phyloP scores from a whole-genome alignment of 2,113 vertebrate genomes.

The Sinocyclocheilus maitianheensis region DNA sequence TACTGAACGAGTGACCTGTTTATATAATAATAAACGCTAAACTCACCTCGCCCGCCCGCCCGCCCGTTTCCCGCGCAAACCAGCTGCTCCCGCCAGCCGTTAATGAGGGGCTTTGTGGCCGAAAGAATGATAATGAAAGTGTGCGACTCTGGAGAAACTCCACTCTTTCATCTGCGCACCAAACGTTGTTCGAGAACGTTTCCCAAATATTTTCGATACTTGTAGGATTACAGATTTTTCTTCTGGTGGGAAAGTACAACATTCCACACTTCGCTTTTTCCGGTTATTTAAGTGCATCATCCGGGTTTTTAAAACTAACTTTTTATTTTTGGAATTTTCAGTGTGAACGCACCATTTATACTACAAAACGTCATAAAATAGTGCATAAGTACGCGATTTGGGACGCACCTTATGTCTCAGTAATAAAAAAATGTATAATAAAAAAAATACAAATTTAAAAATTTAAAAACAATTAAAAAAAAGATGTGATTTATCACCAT shows the following conservation, averaged over 20 bases:
- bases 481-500: not conserved
- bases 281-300: too few species aligned
- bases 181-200: not conserved
- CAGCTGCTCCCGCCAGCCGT: slow-evolving; percentile 26
- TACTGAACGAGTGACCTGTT: too few species aligned
- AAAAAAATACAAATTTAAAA: too few species aligned
- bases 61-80: too few species aligned
- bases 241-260: not conserved
- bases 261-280: too few species aligned
- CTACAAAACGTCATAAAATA: too few species aligned
- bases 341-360: too few species aligned
- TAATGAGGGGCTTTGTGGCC: slow-evolving; percentile 71
- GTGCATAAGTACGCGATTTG: too few species aligned
- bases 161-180: not conserved
- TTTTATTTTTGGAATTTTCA: too few species aligned
- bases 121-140: slow-evolving; percentile 75
- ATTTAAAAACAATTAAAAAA: not conserved
- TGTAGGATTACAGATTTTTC: not conserved
- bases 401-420: too few species aligned
- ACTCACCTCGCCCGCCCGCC: not conserved
- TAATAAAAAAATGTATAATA: too few species aligned
- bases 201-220: not conserved
- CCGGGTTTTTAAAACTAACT: too few species aligned
- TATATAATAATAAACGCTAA: not conserved
- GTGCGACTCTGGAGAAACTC: not conserved